phyloP scores from a whole-genome alignment of 2,113 vertebrate genomes.

The Odocoileus hemionus region DNA sequence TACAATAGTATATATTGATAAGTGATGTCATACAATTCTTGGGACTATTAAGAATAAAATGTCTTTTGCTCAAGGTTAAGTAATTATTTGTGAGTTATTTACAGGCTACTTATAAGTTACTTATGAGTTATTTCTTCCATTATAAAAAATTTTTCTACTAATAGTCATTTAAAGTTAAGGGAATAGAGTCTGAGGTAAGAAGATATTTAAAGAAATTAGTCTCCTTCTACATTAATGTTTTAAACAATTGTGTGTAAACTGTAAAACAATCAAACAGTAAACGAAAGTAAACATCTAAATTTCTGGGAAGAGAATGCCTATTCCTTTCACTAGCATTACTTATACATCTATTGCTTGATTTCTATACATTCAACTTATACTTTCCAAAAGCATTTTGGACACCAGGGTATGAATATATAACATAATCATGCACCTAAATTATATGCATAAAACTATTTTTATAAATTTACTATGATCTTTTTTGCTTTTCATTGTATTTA shows the following conservation, averaged over 20 bases:
- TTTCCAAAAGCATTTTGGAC: neutral
- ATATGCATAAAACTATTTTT: neutral
- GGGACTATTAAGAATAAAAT: neutral
- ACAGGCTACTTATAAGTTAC: neutral
- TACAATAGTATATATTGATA: neutral
- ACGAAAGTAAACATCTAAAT: neutral
- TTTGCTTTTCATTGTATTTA: neutral
- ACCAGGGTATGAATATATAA: neutral
- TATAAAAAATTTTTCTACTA: neutral
- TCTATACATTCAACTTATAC: neutral
- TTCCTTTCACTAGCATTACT: neutral
- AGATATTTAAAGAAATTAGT: neutral
- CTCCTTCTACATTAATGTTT: conserved; percentile 26
- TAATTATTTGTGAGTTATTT: neutral
- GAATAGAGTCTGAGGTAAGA: neutral
- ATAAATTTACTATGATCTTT: neutral
- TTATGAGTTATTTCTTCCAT: neutral
- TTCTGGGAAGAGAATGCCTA: neutral
- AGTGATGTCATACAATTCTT: neutral
- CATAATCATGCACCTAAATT: neutral
- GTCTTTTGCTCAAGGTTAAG: neutral
- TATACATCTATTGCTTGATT: neutral
- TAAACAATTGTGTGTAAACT: neutral
- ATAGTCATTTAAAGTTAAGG: neutral
- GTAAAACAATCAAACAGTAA: neutral